Evolutionary conservation across 2,113 vertebrate genomes (phyloP).

Genomic region (Colaptes auratus): DNA sequence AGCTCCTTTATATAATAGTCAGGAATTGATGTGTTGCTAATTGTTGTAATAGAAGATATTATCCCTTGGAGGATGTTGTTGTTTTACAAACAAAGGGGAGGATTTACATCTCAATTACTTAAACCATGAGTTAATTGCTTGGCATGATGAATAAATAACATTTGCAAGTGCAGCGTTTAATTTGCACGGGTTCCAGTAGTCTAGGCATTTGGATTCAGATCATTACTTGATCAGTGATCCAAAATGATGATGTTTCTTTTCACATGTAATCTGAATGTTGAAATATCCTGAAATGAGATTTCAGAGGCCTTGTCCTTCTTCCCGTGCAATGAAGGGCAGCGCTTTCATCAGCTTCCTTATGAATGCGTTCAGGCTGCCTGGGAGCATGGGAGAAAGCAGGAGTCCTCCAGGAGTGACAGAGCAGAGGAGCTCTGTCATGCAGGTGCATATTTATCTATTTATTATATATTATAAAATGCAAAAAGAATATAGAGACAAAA

Average conservation of each 20-base stretch:
- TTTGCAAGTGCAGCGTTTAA: slow-evolving; percentile 34
- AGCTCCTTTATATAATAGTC: neutral
- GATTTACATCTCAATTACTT: slow-evolving; percentile 46
- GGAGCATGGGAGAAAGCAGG: neutral
- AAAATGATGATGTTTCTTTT: slow-evolving; percentile 26
- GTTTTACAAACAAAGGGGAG: slow-evolving; percentile 52
- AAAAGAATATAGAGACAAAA: neutral
- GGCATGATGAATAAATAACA: slow-evolving; percentile 15
- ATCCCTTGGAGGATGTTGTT: slow-evolving; percentile 17
- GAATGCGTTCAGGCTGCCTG: neutral
- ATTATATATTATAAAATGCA: neutral
- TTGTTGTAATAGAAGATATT: slow-evolving; percentile 39
- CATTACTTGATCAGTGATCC: slow-evolving; percentile 39
- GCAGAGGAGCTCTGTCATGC: neutral
- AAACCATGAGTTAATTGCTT: slow-evolving; percentile 41
- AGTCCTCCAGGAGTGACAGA: neutral
- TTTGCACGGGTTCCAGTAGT: slow-evolving; percentile 1
- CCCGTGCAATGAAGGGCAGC: neutral
- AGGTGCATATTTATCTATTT: neutral
- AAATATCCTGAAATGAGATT: slow-evolving; percentile 27
- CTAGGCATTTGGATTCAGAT: neutral
- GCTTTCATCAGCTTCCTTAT: neutral
- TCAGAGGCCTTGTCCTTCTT: slow-evolving; percentile 17
- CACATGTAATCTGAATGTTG: neutral
- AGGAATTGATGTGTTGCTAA: slow-evolving; percentile 29